Percentiles rank a stretch among this genome's conserved stretches.
These are phyloP conservation scores for Phataginus tetradactyla DNA, from an alignment of 2,797 vertebrate genomes.

Conservation along the genomic window DNA sequence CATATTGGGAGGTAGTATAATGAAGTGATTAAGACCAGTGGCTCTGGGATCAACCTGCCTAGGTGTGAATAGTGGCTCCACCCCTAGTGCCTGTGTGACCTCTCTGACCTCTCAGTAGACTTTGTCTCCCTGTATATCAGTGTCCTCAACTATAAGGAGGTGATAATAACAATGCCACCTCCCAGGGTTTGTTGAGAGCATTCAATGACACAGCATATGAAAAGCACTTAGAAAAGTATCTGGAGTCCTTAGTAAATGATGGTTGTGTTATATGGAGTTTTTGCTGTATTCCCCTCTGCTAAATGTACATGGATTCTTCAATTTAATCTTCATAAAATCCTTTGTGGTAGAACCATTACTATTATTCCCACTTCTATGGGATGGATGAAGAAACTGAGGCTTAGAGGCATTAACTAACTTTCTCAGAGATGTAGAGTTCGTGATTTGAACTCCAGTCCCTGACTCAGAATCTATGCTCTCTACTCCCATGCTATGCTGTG, in stretches of 20 bases:
- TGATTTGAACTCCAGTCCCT: background rate
- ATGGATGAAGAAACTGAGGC: conserved; percentile 35
- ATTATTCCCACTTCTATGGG: background rate
- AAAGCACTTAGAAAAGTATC: background rate
- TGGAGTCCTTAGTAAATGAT: background rate
- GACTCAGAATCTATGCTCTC: background rate
- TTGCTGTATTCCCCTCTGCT: background rate
- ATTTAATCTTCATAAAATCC: background rate
- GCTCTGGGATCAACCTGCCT: background rate
- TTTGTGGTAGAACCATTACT: background rate
- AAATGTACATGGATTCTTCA: background rate
- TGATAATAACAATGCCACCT: background rate
- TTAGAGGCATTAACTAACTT: background rate
- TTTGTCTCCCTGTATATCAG: background rate
- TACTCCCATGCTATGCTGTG: background rate
- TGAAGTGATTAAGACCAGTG: background rate
- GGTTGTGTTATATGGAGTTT: background rate
- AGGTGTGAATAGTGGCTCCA: background rate
- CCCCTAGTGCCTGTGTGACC: background rate
- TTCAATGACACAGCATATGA: background rate
- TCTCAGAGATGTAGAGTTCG: background rate
- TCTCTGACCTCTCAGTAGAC: background rate
- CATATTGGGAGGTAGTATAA: background rate
- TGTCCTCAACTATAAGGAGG: background rate
- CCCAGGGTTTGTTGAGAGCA: background rate